phyloP scores from a whole-genome alignment of 1,140 invertebrate species.

The Euglossa dilemma region DNA sequence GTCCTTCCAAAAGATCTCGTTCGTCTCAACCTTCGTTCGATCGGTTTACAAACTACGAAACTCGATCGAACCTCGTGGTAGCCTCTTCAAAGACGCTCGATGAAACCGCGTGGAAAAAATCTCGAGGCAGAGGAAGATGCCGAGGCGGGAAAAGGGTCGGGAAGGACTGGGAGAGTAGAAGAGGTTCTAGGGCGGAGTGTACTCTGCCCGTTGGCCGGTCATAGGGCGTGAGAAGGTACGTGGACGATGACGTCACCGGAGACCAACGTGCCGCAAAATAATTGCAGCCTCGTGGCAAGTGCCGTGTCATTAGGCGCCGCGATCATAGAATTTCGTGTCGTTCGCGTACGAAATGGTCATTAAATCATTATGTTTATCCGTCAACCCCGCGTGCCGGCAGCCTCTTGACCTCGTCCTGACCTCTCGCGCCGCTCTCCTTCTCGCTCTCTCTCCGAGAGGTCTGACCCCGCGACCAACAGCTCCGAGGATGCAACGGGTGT shows the following conservation, averaged over 20 bases:
- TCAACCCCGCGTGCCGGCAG: slow-evolving; percentile 78
- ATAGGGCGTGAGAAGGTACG: slow-evolving; percentile 80
- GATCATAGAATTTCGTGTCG: slow-evolving; percentile 81
- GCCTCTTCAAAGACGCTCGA: too few relatives aligned
- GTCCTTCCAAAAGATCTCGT: slow-evolving; percentile 21
- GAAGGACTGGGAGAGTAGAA: background rate
- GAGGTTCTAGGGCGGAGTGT: slow-evolving; percentile 72
- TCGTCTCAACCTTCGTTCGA: background rate
- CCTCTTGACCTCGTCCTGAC: slow-evolving; percentile 74
- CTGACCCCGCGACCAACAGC: slow-evolving; percentile 45
- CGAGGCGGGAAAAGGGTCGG: too few relatives aligned
- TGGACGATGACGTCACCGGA: slow-evolving; percentile 74
- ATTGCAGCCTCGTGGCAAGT: slow-evolving; percentile 80
- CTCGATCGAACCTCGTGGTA: too few relatives aligned
- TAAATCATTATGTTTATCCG: slow-evolving; percentile 82
- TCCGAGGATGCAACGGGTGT: slow-evolving; percentile 10
- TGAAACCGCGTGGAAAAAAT: background rate
- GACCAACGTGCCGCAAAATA: slow-evolving; percentile 80
- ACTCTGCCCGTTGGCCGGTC: slow-evolving; percentile 71
- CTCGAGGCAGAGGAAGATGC: background rate
- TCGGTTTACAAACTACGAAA: too few relatives aligned
- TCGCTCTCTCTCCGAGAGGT: slow-evolving; percentile 2
- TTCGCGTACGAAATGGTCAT: slow-evolving; percentile 81
- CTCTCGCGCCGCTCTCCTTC: slow-evolving; percentile 40
- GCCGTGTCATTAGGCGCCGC: slow-evolving; percentile 79